These are phyloP conservation scores for Microcebus jonahi DNA, from an alignment of 2,113 vertebrate species.

Conservation along the genomic window DNA sequence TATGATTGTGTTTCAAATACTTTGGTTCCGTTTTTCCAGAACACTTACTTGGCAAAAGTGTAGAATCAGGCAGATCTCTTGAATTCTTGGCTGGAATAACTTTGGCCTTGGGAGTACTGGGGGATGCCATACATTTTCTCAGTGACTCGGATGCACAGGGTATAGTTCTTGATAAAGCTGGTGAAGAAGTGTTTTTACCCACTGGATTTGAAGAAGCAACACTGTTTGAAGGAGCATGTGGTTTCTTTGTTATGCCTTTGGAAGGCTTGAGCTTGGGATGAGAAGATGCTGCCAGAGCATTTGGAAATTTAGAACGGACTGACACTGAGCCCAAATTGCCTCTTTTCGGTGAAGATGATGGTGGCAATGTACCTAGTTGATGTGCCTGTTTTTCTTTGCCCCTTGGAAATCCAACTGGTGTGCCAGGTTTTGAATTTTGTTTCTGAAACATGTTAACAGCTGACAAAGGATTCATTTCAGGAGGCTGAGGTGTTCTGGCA, in stretches of 20 bases:
- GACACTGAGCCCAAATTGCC: background rate
- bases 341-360: constrained; percentile 39
- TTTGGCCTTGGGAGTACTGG: constrained; percentile 76
- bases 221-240: background rate
- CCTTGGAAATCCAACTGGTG: constrained; percentile 46
- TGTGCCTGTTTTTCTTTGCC: constrained; percentile 74
- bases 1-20: constrained; percentile 63
- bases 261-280: constrained; percentile 69
- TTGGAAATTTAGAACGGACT: constrained; percentile 75
- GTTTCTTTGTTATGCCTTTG: constrained; percentile 77
- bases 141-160: constrained; percentile 83
- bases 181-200: constrained; percentile 69
- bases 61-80: background rate
- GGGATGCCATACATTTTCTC: constrained; percentile 87
- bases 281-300: constrained; percentile 44
- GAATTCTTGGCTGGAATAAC: constrained; percentile 10
- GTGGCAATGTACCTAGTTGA: constrained; percentile 38
- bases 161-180: constrained; percentile 69
- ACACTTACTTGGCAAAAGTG: constrained; percentile 37
- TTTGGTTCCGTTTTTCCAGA: constrained; percentile 49
- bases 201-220: constrained; percentile 46
- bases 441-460: constrained; percentile 89
- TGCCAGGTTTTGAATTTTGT: constrained; percentile 79
- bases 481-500: constrained; percentile 82
- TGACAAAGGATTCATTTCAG: constrained; percentile 93